These are phyloP conservation scores for Ceratothoa steindachneri DNA, from an alignment of 2,888 invertebrate species.

Conservation along the genomic window DNA sequence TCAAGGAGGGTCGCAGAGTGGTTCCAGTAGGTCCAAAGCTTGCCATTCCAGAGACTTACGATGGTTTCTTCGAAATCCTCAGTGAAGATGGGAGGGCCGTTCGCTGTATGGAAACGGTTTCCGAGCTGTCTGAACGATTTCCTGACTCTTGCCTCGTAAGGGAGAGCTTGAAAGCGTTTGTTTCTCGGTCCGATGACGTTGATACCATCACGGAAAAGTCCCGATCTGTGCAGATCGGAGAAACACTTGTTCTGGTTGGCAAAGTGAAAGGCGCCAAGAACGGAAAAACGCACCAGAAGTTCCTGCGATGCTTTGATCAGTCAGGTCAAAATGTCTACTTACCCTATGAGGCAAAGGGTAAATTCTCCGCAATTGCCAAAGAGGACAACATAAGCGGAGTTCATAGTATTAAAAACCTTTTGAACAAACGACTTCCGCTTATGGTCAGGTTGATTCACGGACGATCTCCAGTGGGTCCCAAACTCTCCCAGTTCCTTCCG, in stretches of 20 bases:
- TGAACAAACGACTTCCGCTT: slow-evolving; percentile 83
- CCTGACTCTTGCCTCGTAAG: slow-evolving; percentile 66
- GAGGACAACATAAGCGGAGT: slow-evolving; percentile 86
- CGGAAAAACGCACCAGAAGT: slow-evolving; percentile 53
- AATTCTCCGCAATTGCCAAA: slow-evolving; percentile 86
- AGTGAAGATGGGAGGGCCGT: slow-evolving; percentile 91
- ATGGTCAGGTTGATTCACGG: slow-evolving; percentile 89
- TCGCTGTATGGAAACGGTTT: slow-evolving; percentile 80
- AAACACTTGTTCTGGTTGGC: slow-evolving; percentile 73
- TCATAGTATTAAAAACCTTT: slow-evolving; percentile 80
- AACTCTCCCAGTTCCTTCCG: slow-evolving; percentile 66
- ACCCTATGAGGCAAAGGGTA: slow-evolving; percentile 79
- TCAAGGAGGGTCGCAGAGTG: slow-evolving; percentile 72
- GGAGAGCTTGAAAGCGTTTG: slow-evolving; percentile 68
- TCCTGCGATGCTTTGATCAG: slow-evolving; percentile 78
- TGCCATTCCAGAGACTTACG: slow-evolving; percentile 82
- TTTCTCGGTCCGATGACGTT: slow-evolving; percentile 49
- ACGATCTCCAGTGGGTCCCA: slow-evolving; percentile 66
- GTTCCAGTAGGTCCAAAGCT: slow-evolving; percentile 76
- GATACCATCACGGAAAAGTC: slow-evolving; percentile 52
- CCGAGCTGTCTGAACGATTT: slow-evolving; percentile 64
- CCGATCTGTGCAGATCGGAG: slow-evolving; percentile 74
- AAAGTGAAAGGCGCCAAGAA: slow-evolving; percentile 57
- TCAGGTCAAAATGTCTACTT: slow-evolving; percentile 78
- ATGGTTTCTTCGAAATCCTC: slow-evolving; percentile 87